phyloP scores from a whole-genome alignment of 2,797 vertebrate species.

The Malacoctenus gilli region DNA sequence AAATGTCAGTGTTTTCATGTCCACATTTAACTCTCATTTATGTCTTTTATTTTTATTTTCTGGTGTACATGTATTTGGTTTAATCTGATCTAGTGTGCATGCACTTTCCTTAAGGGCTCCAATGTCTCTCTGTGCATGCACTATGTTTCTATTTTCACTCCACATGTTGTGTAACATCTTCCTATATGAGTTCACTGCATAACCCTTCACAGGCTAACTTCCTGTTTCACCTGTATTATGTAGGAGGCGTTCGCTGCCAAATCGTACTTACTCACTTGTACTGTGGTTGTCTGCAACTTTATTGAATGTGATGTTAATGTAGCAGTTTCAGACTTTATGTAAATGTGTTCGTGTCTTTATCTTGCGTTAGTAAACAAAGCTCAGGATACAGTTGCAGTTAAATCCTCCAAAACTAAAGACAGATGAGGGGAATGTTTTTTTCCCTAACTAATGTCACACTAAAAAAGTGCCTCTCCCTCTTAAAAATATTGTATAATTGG shows the following conservation, averaged over 20 bases:
- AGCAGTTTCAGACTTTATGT: not conserved
- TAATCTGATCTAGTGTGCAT: slow-evolving; percentile 42
- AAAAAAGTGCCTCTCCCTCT: slow-evolving; percentile 59
- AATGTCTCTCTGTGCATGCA: slow-evolving; percentile 30
- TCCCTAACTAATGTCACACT: slow-evolving; percentile 18
- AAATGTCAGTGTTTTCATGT: slow-evolving; percentile 30
- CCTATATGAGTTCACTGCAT: slow-evolving; percentile 7
- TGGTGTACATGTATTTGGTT: slow-evolving; percentile 17
- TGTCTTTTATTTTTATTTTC: slow-evolving; percentile 39
- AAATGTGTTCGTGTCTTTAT: slow-evolving; percentile 25
- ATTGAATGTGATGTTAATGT: slow-evolving; percentile 19
- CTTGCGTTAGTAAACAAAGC: slow-evolving; percentile 18
- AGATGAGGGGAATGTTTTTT: slow-evolving; percentile 10
- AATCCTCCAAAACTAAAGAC: slow-evolving; percentile 17
- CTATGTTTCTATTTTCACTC: slow-evolving; percentile 38
- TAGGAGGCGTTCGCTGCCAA: slow-evolving; percentile 30
- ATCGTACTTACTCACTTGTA: slow-evolving; percentile 18
- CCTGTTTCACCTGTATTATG: slow-evolving; percentile 18
- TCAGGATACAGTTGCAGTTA: slow-evolving; percentile 14
- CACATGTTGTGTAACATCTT: slow-evolving; percentile 39
- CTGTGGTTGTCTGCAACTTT: slow-evolving; percentile 8
- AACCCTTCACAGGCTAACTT: slow-evolving; percentile 37
- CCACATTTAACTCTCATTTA: slow-evolving; percentile 42
- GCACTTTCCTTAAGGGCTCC: slow-evolving; percentile 18
- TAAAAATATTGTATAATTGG: slow-evolving; percentile 20